Percentiles rank a stretch among this genome's conserved stretches.
These are phyloP conservation scores for Centrocercus urophasianus DNA, from an alignment of 2,113 vertebrate genomes.

Conservation along the genomic window DNA sequence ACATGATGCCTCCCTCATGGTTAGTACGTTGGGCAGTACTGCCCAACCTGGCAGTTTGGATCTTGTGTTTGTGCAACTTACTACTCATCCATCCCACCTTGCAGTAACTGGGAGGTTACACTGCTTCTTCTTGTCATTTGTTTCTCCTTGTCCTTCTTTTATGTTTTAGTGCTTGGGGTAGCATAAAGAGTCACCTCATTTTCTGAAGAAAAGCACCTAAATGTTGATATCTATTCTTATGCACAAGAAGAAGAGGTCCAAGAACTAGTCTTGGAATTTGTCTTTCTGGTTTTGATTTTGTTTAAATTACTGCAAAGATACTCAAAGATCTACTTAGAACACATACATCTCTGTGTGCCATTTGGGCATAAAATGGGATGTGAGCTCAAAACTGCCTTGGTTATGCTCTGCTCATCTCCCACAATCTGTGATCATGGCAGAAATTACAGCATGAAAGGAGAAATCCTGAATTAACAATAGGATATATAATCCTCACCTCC, in stretches of 20 bases:
- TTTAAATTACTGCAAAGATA: background rate
- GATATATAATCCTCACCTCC: background rate
- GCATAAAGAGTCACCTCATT: background rate
- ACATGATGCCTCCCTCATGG: fast-evolving
- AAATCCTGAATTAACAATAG: background rate
- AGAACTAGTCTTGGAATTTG: background rate
- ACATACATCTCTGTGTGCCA: background rate
- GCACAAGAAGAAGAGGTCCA: background rate
- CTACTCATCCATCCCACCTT: fast-evolving
- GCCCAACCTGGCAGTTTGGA: background rate
- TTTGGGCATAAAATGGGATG: background rate
- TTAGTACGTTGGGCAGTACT: background rate
- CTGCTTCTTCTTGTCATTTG: background rate
- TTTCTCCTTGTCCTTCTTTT: background rate
- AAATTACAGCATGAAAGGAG: background rate
- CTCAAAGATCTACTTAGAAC: background rate
- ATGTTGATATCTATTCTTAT: background rate
- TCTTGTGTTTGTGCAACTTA: background rate
- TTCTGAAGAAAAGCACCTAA: background rate
- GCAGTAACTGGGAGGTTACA: background rate
- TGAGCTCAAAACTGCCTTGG: background rate
- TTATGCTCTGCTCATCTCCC: background rate
- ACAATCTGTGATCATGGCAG: background rate
- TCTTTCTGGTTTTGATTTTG: background rate
- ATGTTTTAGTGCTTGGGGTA: background rate